These are phyloP conservation scores for Paragorgia papillata DNA, from an alignment of 92 coral and sea anemone genomes.

Conservation along the genomic window DNA sequence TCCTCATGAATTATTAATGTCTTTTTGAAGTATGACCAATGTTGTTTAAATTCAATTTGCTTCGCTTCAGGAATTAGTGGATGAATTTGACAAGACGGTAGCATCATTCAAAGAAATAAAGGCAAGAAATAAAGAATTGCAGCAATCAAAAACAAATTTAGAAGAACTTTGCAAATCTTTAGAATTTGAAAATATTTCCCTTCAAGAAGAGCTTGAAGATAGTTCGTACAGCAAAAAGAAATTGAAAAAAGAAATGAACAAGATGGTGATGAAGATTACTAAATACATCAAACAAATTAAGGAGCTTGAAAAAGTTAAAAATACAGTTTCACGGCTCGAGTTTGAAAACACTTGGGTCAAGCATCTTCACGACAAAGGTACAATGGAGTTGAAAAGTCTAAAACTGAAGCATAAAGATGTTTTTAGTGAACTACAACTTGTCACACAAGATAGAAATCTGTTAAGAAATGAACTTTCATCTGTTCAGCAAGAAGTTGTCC, in stretches of 20 bases:
- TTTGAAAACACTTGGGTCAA: slow-evolving; percentile 32
- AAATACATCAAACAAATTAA: slow-evolving; percentile 30
- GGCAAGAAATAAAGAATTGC: slow-evolving; percentile 24
- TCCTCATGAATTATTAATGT: too few species aligned
- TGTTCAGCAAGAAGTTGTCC: not conserved
- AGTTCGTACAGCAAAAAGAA: slow-evolving; percentile 8
- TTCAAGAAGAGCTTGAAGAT: slow-evolving; percentile 28
- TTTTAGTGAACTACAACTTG: slow-evolving; percentile 9
- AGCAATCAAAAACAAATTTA: slow-evolving; percentile 10
- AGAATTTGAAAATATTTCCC: slow-evolving; percentile 13
- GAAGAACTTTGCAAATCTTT: slow-evolving; percentile 7
- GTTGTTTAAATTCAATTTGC: too few species aligned
- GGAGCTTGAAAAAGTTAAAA: slow-evolving; percentile 16
- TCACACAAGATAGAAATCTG: slow-evolving; percentile 26
- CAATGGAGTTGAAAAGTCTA: slow-evolving; percentile 4
- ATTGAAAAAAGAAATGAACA: slow-evolving; percentile 38
- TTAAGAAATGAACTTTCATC: slow-evolving; percentile 22
- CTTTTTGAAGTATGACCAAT: too few species aligned
- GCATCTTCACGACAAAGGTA: slow-evolving; percentile 22
- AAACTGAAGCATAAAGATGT: slow-evolving; percentile 30
- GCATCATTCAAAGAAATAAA: slow-evolving; percentile 19
- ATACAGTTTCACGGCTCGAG: slow-evolving; percentile 18
- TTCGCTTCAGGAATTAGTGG: slow-evolving; percentile 21
- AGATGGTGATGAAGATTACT: slow-evolving; percentile 39
- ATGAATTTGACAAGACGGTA: slow-evolving; percentile 15